Evolutionary conservation across 2,113 vertebrate species (phyloP).

Genomic region (Boleophthalmus pectinirostris): DNA sequence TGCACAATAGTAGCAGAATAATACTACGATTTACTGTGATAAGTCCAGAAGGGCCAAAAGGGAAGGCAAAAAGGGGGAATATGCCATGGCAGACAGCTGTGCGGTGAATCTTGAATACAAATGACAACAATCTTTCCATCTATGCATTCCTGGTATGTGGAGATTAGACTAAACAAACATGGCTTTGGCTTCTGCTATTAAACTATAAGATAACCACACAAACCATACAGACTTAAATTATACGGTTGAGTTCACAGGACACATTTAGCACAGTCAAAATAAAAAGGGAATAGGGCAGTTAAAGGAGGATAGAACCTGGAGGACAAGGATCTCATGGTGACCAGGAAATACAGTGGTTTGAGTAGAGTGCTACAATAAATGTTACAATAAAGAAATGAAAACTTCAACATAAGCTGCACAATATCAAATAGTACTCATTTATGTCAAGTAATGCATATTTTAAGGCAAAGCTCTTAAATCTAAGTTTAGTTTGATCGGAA

Average conservation of each 20-base stretch:
- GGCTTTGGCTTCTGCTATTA: slow-evolving; percentile 1
- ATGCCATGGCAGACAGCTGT: not conserved
- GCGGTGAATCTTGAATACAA: not conserved
- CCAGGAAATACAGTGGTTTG: slow-evolving; percentile 3
- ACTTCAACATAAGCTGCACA: not conserved
- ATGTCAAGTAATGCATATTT: not conserved
- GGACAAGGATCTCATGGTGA: slow-evolving; percentile 53
- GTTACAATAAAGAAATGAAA: not conserved
- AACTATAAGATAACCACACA: slow-evolving; percentile 21
- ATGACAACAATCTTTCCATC: slow-evolving; percentile 64
- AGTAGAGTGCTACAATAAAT: not conserved
- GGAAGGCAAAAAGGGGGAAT: not conserved
- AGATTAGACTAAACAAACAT: slow-evolving; percentile 16
- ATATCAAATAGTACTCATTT: not conserved
- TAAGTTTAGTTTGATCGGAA: not conserved
- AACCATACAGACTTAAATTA: slow-evolving; percentile 13
- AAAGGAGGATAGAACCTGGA: slow-evolving; percentile 28
- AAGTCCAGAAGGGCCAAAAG: not conserved
- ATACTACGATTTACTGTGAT: not conserved
- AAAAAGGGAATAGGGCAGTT: not conserved
- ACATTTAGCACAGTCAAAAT: not conserved
- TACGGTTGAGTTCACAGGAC: slow-evolving; percentile 1
- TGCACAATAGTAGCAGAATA: too few relatives aligned
- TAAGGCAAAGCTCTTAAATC: not conserved
- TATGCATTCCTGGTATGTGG: slow-evolving; percentile 48